Base-by-base conservation (phyloP, 2,113 vertebrate species). In the Forbesichthys agassizii region DNA sequence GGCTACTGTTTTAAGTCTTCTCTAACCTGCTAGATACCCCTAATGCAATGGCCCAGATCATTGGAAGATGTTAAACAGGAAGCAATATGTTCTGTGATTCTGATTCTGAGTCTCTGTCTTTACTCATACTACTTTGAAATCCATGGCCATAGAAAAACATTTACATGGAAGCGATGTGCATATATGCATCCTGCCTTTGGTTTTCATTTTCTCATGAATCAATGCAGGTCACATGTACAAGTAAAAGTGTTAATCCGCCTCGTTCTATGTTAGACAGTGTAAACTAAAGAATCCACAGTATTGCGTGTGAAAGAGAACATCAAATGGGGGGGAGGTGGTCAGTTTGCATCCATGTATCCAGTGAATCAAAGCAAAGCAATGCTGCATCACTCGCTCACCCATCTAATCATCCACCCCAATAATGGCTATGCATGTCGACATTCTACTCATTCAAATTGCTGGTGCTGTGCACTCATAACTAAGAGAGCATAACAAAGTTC, bases 401-500 rank as follows among this genome's bases (percentile, higher is more conserved):
- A 11, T 51, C 11, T 13, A 65, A 65, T 80, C 84, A 80, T 61
- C 80, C 79, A 56, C 61, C 53, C 77, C 13, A 62, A 65, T 84
- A 85, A 20, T 11, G 16, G 20, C 5, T 11, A 11, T 2, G 78
- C 79, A 69, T 72, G 57, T 88, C 87, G 89, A 91, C 88, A 91
- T 90, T 92, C 89, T 89, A 85, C 74, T 88, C 84, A 85, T 84
- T 87, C 77, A 84, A 80, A 81, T 86, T 92, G 91, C 90, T 92
- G 91, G 91, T 91, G 92, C 86, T 86, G 88, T 84, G 86, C 86
- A 85, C 82, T 85, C 80, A 68, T 70, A 85, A 79, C 74, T 82
- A 76, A 86, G 61, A 84, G 77, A 88, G 85, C 85, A 81, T 86
- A 83, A 77, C 80, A 84, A 91, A 27, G 27, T 27, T 27, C 27